Base-by-base conservation (phyloP, 2,888 invertebrate species). In the Andrena bicolor region DNA sequence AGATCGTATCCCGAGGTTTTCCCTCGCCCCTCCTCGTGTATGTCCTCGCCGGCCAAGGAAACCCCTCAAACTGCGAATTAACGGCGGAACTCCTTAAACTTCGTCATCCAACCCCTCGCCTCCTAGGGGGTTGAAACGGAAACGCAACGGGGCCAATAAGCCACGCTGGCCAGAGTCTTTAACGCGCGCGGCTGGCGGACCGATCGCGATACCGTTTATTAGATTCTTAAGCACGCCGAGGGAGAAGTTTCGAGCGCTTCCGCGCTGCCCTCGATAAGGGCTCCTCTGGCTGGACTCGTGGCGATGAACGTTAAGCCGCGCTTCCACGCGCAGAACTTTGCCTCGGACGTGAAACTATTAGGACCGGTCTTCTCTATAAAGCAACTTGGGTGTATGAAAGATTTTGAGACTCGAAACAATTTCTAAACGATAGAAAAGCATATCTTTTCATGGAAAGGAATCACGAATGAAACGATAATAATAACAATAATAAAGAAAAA, bases 191-290 rank as follows among this genome's bases (percentile, higher is more conserved):
- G 28, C 58, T 53, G 68, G 65, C 60, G 65, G 72, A 30, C 60
- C 68, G 51, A 61, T 76, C 63, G 85, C 75, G 83, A 87, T 87
- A 81, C 79, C 86, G 85, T 87, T 87, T 87, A 87, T 87, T 87
- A 87, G 83, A 87, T 87, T 87, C 85, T 87, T 87, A 81, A 87
- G 81, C 81, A 56, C 71, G 60, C 66, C 66, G n/a, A 23, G 58
- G 60, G 53, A 64, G 72, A 80, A 84, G 70, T 82, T 76, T 71
- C 66, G 48, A 73, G 77, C 77, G 73, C 72, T 76, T 64, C 51
- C 66, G 41, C 28, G 35, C 49, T 28, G 64, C 48, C 28, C 2
- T 13, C 23, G 80, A 80, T 80, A 80, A 80, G 61, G 41, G 76
- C 4, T 23, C n/a, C 30, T 20, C 7, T 30, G 70, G 32, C 10